A percentile compares a stretch with the other conserved stretches of the same genome.
Evolutionary conservation across 1,140 invertebrate genomes (phyloP).

Genomic region (Achroia grisella): DNA sequence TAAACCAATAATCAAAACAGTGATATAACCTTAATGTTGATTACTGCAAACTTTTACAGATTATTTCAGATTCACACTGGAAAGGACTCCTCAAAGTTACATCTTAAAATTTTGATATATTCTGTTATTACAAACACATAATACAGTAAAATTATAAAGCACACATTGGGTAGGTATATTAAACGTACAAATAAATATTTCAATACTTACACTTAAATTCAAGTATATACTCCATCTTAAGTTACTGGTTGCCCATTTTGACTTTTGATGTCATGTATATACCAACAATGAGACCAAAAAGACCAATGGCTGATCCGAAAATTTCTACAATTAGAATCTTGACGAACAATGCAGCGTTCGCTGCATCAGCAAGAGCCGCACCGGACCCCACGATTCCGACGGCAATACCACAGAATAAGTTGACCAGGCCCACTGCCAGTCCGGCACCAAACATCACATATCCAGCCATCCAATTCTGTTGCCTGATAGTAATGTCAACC

Average conservation of each 20-base stretch:
- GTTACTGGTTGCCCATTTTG: slow-evolving; percentile 75
- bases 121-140: too few relatives aligned
- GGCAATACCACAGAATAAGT: slow-evolving; percentile 95
- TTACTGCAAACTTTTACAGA: too few relatives aligned
- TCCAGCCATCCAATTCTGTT: slow-evolving; percentile 84
- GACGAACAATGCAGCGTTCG: slow-evolving; percentile 95
- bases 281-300: slow-evolving; percentile 98
- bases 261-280: slow-evolving; percentile 90
- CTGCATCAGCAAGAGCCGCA: slow-evolving; percentile 96
- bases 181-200: slow-evolving; percentile 12
- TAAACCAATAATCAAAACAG: too few relatives aligned
- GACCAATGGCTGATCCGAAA: slow-evolving; percentile 97
- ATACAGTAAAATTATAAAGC: neutral
- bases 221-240: slow-evolving; percentile 40
- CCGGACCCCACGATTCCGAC: slow-evolving; percentile 97
- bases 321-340: slow-evolving; percentile 99
- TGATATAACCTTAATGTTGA: too few relatives aligned
- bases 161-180: neutral
- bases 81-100: too few relatives aligned
- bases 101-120: slow-evolving; percentile 4
- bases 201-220: slow-evolving; percentile 60
- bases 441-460: slow-evolving; percentile 98
- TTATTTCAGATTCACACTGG: too few relatives aligned
- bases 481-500: slow-evolving; percentile 49
- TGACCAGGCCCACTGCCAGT: slow-evolving; percentile 93